Evolutionary conservation across 2,113 vertebrate species (phyloP), one percentile per base, ranked within the genome.

Genomic region (Onychostoma macrolepis): DNA sequence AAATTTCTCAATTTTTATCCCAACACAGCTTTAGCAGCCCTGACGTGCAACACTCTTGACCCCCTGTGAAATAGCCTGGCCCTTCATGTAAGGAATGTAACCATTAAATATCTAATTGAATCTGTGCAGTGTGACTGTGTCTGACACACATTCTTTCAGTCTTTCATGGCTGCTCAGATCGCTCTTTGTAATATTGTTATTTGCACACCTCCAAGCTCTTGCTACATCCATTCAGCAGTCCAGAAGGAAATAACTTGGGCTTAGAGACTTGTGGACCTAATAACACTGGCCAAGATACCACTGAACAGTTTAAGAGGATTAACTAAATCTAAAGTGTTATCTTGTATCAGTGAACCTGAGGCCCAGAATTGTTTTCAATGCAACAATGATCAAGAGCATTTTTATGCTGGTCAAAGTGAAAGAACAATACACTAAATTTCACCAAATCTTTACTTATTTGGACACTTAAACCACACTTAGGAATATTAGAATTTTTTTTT

Each of bases 171-270:
- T 61, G 79, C 15, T 88, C 21, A 82, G 81, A 75, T 88, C 76
- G 4, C 74, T 89, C 69, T 89, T 80, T 75, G 36, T 85, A 69
- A 71, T 77, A 4, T 61, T 58, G 71, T 80, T 76, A 71, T 71
- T 71, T 36, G 67, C 33, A 71, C 3, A 7, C 33, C 4, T 74
- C 19, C 10, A 72, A 72, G 36, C 10, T 41, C 36, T 41, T 41
- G 21, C 41, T 15, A 6, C 61, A 65, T n/a, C 67, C 87, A 89
- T 88, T 81, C 86, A 63, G 75, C 89, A 91, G 92, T 91, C 88
- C 90, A 85, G 65, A 83, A 92, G 92, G 90, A 93, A 92, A 91
- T 91, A 71, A 91, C 91, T 91, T 92, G 91, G 91, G 88, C 82
- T 90, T 75, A 90, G 85, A 86, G 89, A 90, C 88, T 91, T 56